Evolutionary conservation across 2,113 vertebrate species (phyloP), one percentile per base, ranked within the genome.

Genomic region (Tenebrosternarchus preto): DNA sequence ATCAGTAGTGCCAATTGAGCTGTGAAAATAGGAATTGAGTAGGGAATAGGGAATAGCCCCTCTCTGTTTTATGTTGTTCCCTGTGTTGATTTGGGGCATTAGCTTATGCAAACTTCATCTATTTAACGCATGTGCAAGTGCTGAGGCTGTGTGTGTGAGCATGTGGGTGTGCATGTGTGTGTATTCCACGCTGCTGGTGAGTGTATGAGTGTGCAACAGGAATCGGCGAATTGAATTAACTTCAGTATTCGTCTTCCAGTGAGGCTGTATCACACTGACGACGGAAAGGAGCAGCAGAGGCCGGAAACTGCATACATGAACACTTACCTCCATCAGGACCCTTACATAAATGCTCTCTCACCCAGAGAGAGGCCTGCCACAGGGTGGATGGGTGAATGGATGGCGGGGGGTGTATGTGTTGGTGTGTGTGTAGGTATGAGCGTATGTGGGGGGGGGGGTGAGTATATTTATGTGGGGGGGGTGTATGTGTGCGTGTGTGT

Each of bases 1-100:
- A 88, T 82, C 81, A 36, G 55, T 87, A 86, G 89, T 87, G 89
- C 84, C 90, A 90, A 90, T 88, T 86, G 89, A 92, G 90, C 86
- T 92, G 90, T 88, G 87, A 90, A 92, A 90, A 86, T 86, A 86
- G 86, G 88, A 92, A 92, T 92, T 91, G 91, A 91, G 88, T 78
- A 82, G 89, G 90, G 90, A 91, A 92, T 90, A 88, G 91, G 90
- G 89, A 91, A 87, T 92, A 88, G 78, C 75, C 79, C 8, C 83
- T 84, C 53, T 61, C 59, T 50, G 7, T 66, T 86, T 88, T 88
- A 85, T 85, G 77, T 82, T 86, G 85, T 86, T 83, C 64, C 36
- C 84, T 31, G 56, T 85, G 86, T 84, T 89, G 87, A 89, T 88
- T 82, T 84, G 81, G 84, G 86, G 75, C 43, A 89, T 89, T 82